Percentiles rank a stretch among this genome's conserved stretches.
Conservation (phyloP, 2,797 vertebrate genomes). For the Euphonia xanthogaster region DNA sequence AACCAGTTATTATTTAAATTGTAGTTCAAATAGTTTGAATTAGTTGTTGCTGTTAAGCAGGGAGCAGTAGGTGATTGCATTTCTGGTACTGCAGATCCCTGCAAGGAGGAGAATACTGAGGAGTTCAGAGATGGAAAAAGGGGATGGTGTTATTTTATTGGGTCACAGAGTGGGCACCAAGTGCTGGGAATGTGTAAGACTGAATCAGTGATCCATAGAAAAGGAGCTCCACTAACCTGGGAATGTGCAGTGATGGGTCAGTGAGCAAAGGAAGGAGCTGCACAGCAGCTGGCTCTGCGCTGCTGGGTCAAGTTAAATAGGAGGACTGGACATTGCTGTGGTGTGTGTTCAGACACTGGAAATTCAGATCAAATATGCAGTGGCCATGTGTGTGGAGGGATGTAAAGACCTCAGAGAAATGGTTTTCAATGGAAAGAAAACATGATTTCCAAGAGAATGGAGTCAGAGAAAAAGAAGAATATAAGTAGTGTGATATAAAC, state of each 20-base stretch:
- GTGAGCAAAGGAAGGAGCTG: slow-evolving; percentile 44
- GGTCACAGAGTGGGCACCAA: slow-evolving; percentile 20
- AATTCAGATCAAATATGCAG: slow-evolving; percentile 5
- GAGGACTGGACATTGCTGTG: neutral
- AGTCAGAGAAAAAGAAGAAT: neutral
- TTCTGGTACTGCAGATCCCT: slow-evolving; percentile 37
- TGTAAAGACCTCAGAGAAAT: slow-evolving; percentile 41
- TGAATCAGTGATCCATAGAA: slow-evolving; percentile 23
- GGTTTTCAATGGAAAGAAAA: neutral
- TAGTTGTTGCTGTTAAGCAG: slow-evolving; percentile 59
- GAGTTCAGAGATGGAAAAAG: slow-evolving; percentile 28
- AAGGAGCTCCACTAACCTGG: neutral
- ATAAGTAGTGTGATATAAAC: neutral
- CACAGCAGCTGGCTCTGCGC: slow-evolving; percentile 15
- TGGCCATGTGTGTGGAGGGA: neutral
- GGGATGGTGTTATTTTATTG: neutral
- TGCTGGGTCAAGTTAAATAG: slow-evolving; percentile 31
- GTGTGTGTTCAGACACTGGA: neutral
- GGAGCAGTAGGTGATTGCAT: slow-evolving; percentile 20
- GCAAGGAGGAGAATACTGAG: slow-evolving; percentile 5
- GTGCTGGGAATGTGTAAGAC: slow-evolving; percentile 23
- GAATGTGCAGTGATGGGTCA: slow-evolving; percentile 54
- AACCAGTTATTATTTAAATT: neutral
- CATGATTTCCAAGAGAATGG: neutral
- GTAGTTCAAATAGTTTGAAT: slow-evolving; percentile 54